Evolutionary conservation across 2,888 invertebrate genomes (phyloP).

Genomic region (Eupithecia inturbata): DNA sequence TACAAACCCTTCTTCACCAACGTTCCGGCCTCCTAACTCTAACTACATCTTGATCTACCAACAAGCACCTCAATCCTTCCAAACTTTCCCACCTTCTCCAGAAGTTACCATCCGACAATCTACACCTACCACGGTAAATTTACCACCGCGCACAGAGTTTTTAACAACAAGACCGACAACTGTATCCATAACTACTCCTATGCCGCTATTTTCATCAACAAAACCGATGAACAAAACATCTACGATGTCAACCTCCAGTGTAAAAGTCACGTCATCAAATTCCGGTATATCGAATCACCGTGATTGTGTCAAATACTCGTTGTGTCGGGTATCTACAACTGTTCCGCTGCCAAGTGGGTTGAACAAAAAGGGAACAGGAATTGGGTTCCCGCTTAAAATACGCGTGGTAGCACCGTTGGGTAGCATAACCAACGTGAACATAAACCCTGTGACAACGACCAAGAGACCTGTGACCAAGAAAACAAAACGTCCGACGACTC

Average conservation of each 20-base stretch:
- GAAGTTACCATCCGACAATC: conserved; percentile 31
- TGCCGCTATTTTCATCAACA: conserved; percentile 27
- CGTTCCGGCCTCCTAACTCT: conserved; percentile 24
- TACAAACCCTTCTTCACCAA: conserved; percentile 5
- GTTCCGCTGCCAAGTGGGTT: conserved; percentile 15
- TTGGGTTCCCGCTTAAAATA: conserved; percentile 56
- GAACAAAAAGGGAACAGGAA: conserved; percentile 11
- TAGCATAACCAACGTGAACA: conserved; percentile 67
- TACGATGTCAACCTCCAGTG: conserved; percentile 30
- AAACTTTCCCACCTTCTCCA: conserved; percentile 32
- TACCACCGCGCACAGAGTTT: conserved; percentile 10
- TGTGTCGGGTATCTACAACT: conserved; percentile 4
- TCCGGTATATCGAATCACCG: conserved; percentile 29
- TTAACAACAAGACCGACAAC: background rate
- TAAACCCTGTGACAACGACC: conserved; percentile 54
- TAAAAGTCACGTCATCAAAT: conserved; percentile 43
- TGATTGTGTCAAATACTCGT: background rate
- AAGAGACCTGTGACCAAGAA: conserved; percentile 43
- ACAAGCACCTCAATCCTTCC: conserved; percentile 54
- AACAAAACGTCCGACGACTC: conserved; percentile 54
- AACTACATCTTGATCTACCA: conserved; percentile 59
- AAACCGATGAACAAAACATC: conserved; percentile 20
- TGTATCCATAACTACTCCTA: conserved; percentile 19
- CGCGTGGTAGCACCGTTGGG: conserved; percentile 68
- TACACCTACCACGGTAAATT: conserved; percentile 29